These are phyloP conservation scores for Hemicrepidius hirtus DNA, from an alignment of 2,888 invertebrate species.

Conservation along the genomic window DNA sequence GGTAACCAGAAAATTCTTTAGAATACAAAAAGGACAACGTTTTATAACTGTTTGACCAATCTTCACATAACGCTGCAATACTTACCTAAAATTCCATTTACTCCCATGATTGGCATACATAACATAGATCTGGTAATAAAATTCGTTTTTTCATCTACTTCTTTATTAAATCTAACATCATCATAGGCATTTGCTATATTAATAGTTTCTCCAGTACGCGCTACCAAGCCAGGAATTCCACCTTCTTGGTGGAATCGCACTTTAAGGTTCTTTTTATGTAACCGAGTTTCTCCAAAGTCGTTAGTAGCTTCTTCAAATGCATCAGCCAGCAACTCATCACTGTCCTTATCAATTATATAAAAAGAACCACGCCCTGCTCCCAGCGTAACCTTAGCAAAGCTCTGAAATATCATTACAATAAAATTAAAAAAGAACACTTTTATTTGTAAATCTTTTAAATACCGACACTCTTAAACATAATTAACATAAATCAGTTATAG, in stretches of 20 bases:
- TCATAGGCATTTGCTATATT: slow-evolving; percentile 76
- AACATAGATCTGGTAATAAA: slow-evolving; percentile 75
- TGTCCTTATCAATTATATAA: slow-evolving; percentile 74
- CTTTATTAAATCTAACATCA: slow-evolving; percentile 74
- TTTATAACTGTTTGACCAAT: no score
- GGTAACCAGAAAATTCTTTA: no score
- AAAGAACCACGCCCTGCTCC: slow-evolving; percentile 76
- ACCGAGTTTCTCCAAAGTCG: slow-evolving; percentile 65
- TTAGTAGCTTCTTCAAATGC: slow-evolving; percentile 77
- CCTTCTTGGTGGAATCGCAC: slow-evolving; percentile 73
- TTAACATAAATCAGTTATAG: no score
- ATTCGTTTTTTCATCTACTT: slow-evolving; percentile 75
- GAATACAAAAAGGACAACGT: no score
- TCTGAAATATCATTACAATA: slow-evolving; percentile 66
- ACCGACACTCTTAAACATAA: not conserved
- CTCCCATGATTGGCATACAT: slow-evolving; percentile 75
- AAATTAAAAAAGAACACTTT: not conserved
- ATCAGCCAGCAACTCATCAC: slow-evolving; percentile 73
- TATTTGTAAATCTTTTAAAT: not conserved
- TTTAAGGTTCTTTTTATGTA: slow-evolving; percentile 74
- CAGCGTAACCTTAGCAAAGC: slow-evolving; percentile 76
- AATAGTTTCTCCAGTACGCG: slow-evolving; percentile 71
- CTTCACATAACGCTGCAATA: no score
- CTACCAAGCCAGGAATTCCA: slow-evolving; percentile 75
- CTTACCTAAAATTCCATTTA: slow-evolving; percentile 73